Evolutionary conservation across 2,113 vertebrate genomes (phyloP).

Genomic region (Thryonomys swinderianus): DNA sequence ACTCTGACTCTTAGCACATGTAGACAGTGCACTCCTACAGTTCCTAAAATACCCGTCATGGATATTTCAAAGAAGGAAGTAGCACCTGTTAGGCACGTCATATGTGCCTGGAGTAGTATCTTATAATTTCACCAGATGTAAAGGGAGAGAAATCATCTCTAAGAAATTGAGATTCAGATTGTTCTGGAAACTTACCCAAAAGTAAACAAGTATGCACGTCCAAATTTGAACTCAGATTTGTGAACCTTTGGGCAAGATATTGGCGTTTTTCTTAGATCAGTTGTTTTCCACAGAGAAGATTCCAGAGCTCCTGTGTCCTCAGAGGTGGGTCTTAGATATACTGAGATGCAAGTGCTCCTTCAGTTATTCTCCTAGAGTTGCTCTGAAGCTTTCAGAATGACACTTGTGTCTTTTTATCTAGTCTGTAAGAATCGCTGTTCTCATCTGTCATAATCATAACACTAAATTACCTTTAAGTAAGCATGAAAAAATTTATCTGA

Average conservation of each 20-base stretch:
- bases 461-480: slow-evolving; percentile 71
- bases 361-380: background rate
- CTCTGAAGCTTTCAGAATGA: background rate
- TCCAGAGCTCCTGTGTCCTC: background rate
- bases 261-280: background rate
- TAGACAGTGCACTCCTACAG: background rate
- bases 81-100: background rate
- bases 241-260: background rate
- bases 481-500: slow-evolving; percentile 58
- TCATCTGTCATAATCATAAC: slow-evolving; percentile 61
- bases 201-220: background rate
- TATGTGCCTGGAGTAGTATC: background rate
- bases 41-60: background rate
- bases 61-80: background rate
- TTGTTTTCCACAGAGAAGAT: slow-evolving; percentile 27
- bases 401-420: slow-evolving; percentile 49
- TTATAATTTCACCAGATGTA: background rate
- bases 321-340: background rate
- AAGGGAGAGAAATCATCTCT: background rate
- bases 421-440: background rate
- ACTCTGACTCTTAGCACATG: background rate
- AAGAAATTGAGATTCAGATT: background rate
- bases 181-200: background rate
- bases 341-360: background rate
- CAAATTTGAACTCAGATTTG: background rate